Evolutionary conservation across 2,797 vertebrate genomes (phyloP), one percentile per base, ranked within the genome.

Genomic region (Chanos chanos): DNA sequence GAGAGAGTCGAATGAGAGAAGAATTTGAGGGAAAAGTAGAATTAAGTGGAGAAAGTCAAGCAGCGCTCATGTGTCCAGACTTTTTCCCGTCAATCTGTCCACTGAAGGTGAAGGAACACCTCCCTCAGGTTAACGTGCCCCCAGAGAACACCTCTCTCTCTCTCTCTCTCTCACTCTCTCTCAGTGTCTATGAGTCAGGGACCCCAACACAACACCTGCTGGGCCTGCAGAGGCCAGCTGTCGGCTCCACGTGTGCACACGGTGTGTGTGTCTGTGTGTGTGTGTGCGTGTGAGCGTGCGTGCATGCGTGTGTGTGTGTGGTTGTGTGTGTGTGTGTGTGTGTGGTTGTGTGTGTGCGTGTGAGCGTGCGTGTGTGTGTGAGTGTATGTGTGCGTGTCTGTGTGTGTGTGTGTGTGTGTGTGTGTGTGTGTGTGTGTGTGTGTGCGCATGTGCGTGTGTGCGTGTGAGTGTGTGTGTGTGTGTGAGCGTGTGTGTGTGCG

Each of bases 191-290:
- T 89, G 84, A 87, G 81, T 89, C 85, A 86, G 85, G 81, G 81
- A 78, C 81, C 80, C 77, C 64, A 52, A 66, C 66, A 76, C 73
- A 69, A 77, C 87, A 89, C 87, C 89, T 89, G 87, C 87, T 80
- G 81, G 77, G 85, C 78, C 86, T 76, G 85, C 76, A 81, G 86
- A 85, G 75, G 82, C 84, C 85, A 89, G 86, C 87, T 91, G 89
- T 91, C 89, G 88, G 80, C 77, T 81, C 75, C 77, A 85, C 78
- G 77, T 85, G 86, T 78, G 75, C 81, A 76, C 72, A 54, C 80
- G 85, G 79, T 76, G 76, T 72, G 58, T 43, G 56, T 57, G 50
- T 60, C 53, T 51, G 52, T 54, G 50, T 66, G 68, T 62, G 59
- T 60, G 55, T 61, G 64, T 39, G 71, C 54, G 50, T 48, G 36